Evolutionary conservation across 2,113 vertebrate genomes (phyloP).

Genomic region (Corydoras maculifer): DNA sequence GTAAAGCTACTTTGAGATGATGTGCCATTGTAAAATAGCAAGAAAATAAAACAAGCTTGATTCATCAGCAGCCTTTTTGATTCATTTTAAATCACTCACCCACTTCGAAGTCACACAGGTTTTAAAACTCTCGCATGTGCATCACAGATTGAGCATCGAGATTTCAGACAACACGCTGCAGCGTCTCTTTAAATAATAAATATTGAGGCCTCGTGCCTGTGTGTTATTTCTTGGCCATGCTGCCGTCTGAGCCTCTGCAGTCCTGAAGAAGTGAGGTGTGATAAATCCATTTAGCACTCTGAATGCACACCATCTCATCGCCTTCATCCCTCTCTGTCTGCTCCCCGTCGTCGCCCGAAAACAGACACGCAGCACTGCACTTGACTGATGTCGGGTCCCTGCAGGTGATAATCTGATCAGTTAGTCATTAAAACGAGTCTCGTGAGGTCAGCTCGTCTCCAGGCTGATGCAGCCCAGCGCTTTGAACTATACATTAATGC

Average conservation of each 20-base stretch:
- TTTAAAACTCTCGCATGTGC: no score
- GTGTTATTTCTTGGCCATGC: neutral
- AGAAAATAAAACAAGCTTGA: no score
- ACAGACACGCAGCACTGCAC: neutral
- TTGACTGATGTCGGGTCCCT: conserved; percentile 41
- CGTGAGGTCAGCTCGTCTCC: conserved; percentile 37
- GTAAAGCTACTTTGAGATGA: no score
- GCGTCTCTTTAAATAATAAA: neutral
- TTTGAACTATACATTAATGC: conserved; percentile 5
- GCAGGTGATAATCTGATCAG: conserved; percentile 54
- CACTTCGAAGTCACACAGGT: no score
- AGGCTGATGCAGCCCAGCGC: neutral
- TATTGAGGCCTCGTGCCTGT: neutral
- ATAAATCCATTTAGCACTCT: conserved; percentile 29
- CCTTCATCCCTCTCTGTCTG: neutral
- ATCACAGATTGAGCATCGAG: no score
- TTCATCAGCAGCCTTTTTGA: no score
- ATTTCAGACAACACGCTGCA: neutral
- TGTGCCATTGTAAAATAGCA: no score
- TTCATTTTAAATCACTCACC: no score
- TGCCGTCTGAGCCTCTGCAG: neutral
- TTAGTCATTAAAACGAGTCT: conserved; percentile 44
- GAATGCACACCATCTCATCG: conserved; percentile 1
- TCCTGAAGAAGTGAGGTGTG: conserved; percentile 19
- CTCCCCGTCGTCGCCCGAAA: no score